These are phyloP conservation scores for Ispidina lecontei DNA, from an alignment of 2,797 vertebrate species.

Conservation along the genomic window DNA sequence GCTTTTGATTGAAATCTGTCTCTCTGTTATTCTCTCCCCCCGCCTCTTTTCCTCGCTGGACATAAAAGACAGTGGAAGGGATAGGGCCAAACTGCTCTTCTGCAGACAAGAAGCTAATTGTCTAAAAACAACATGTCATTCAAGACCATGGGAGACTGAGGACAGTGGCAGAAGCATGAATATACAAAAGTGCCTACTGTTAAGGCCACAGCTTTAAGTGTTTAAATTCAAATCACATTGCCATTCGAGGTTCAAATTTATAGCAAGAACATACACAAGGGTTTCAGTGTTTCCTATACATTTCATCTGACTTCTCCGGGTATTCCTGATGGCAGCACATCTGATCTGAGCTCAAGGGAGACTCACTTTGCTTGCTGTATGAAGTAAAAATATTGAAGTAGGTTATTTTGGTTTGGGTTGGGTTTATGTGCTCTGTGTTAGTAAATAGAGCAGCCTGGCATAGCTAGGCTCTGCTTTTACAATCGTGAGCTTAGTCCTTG, in stretches of 20 bases:
- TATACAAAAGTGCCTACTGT: slow-evolving; percentile 84
- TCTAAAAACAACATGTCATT: slow-evolving; percentile 85
- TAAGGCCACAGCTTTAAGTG: slow-evolving; percentile 57
- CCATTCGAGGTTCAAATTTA: slow-evolving; percentile 71
- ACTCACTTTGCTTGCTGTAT: background rate
- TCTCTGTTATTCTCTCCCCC: background rate
- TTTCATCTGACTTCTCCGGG: slow-evolving; percentile 56
- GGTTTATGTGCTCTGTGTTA: slow-evolving; percentile 20
- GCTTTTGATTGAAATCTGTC: slow-evolving; percentile 68
- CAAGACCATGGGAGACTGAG: slow-evolving; percentile 77
- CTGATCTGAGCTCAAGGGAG: slow-evolving; percentile 23
- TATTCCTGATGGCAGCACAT: slow-evolving; percentile 58
- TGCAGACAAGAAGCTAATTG: slow-evolving; percentile 89
- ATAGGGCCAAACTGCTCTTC: slow-evolving; percentile 83
- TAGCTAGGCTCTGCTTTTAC: slow-evolving; percentile 26
- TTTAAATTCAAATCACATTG: slow-evolving; percentile 80
- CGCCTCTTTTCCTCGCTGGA: slow-evolving; percentile 38
- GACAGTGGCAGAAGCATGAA: slow-evolving; percentile 79
- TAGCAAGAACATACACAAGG: slow-evolving; percentile 66
- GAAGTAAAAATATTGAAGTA: slow-evolving; percentile 8
- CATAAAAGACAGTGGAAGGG: slow-evolving; percentile 82
- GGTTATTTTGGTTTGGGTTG: slow-evolving; percentile 38
- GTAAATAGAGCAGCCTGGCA: slow-evolving; percentile 51
- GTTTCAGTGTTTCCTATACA: slow-evolving; percentile 65
- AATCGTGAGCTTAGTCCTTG: slow-evolving; percentile 45